phyloP scores from a whole-genome alignment of 2,888 invertebrate species.

The Cartodere bifasciata region DNA sequence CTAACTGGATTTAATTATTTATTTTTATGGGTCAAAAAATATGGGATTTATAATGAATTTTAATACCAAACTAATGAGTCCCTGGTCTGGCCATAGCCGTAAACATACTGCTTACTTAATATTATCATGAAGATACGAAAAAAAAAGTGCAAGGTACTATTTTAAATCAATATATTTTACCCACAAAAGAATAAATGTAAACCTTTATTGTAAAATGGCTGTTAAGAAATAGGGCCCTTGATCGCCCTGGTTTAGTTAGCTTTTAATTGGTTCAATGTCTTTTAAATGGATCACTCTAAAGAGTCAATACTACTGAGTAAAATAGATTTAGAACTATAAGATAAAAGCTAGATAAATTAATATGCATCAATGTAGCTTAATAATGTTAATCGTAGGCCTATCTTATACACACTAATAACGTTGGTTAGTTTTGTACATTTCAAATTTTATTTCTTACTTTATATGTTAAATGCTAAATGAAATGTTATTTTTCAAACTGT shows the following conservation, averaged over 20 bases:
- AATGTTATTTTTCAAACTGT: constrained; percentile 21
- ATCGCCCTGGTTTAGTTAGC: constrained; percentile 21
- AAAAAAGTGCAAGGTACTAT: too few species aligned
- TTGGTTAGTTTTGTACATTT: constrained; percentile 30
- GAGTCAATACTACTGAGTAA: constrained; percentile 34
- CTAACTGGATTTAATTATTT: too few species aligned
- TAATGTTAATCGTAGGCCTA: constrained; percentile 29
- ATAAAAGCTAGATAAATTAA: constrained; percentile 23
- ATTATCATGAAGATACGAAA: too few species aligned
- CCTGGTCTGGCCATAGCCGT: too few species aligned
- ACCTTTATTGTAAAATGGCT: constrained; percentile 29
- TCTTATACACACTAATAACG: constrained; percentile 30
- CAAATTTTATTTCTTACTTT: constrained; percentile 27
- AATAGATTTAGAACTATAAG: constrained; percentile 20
- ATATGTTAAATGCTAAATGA: constrained; percentile 23
- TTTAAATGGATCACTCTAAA: constrained; percentile 27
- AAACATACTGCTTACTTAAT: too few species aligned
- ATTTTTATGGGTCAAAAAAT: too few species aligned
- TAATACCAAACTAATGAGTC: too few species aligned
- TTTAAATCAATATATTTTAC: too few species aligned
- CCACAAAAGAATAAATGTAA: constrained; percentile 16
- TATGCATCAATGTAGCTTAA: constrained; percentile 30
- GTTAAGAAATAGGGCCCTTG: constrained; percentile 22
- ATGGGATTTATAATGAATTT: too few species aligned
- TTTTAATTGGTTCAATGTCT: constrained; percentile 24